A percentile compares a stretch with the other conserved stretches of the same genome.
Conservation (phyloP, 1,140 invertebrate species). For the Pseudoatta argentina region DNA sequence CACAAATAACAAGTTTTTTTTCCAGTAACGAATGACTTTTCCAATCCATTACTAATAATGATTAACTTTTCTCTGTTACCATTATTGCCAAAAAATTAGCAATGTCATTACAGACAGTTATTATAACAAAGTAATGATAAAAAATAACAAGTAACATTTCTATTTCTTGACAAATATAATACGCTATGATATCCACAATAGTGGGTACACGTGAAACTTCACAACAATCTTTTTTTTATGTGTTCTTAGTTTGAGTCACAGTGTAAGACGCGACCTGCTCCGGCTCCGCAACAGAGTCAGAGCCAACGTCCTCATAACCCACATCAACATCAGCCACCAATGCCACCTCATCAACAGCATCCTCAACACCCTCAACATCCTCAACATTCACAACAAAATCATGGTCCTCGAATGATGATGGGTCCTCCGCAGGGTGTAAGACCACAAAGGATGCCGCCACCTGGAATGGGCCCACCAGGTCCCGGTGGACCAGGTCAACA, state of each 20-base stretch:
- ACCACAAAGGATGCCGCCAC: conserved; percentile 88
- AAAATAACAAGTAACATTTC: too few species aligned
- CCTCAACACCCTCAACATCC: conserved; percentile 85
- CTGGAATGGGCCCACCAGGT: conserved; percentile 89
- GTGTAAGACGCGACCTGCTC: conserved; percentile 94
- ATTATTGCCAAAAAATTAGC: too few species aligned
- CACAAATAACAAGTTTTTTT: too few species aligned
- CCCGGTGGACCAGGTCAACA: conserved; percentile 85
- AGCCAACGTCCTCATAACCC: conserved; percentile 86
- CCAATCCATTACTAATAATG: too few species aligned
- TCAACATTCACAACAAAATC: conserved; percentile 87
- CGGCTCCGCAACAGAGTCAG: conserved; percentile 88
- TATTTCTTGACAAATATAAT: not conserved
- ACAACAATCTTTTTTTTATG: conserved; percentile 47
- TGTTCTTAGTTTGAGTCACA: conserved; percentile 93
- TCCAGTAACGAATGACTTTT: too few species aligned
- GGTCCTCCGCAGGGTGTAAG: conserved; percentile 89
- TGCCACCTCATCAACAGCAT: conserved; percentile 86
- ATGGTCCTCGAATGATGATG: conserved; percentile 90
- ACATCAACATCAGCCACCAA: conserved; percentile 85
- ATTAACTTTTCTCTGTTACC: too few species aligned
- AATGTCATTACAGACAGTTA: too few species aligned
- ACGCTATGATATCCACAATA: not conserved
- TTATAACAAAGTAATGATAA: too few species aligned
- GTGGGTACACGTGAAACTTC: not conserved